Conservation (phyloP, 2,113 vertebrate genomes). For the Channa maculata region DNA sequence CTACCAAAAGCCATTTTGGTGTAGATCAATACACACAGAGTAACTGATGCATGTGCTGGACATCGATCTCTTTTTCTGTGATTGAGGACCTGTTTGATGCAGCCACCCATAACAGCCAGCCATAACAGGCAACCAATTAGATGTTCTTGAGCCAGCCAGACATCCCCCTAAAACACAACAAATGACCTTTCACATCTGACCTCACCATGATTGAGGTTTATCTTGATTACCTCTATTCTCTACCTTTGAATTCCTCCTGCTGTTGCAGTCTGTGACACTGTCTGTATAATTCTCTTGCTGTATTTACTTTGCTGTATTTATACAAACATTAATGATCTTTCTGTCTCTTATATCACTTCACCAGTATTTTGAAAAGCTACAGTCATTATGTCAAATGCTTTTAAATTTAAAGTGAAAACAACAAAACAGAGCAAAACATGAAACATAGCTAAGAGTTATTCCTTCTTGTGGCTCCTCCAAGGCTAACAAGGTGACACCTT, state of each 20-base stretch:
- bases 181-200: neutral
- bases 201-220: neutral
- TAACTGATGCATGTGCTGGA: neutral
- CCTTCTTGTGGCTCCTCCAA: too few species aligned
- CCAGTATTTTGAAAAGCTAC: too few species aligned
- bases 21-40: conserved; percentile 20
- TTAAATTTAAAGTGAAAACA: too few species aligned
- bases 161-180: neutral
- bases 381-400: too few species aligned
- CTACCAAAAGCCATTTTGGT: conserved; percentile 12
- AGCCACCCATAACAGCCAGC: neutral
- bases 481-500: neutral
- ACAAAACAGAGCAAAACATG: too few species aligned
- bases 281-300: too few species aligned
- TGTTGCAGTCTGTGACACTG: too few species aligned
- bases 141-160: neutral
- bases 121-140: neutral
- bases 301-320: too few species aligned
- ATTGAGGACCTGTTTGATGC: conserved; percentile 12
- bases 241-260: too few species aligned
- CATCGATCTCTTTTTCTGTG: conserved; percentile 13
- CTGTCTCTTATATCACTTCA: too few species aligned
- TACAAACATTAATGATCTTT: too few species aligned
- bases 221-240: neutral
- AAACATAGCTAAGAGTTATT: too few species aligned